Percentiles rank a stretch among this genome's conserved stretches.
phyloP scores from a whole-genome alignment of 2,888 invertebrate species.

The Acanthosepion pharaonis region DNA sequence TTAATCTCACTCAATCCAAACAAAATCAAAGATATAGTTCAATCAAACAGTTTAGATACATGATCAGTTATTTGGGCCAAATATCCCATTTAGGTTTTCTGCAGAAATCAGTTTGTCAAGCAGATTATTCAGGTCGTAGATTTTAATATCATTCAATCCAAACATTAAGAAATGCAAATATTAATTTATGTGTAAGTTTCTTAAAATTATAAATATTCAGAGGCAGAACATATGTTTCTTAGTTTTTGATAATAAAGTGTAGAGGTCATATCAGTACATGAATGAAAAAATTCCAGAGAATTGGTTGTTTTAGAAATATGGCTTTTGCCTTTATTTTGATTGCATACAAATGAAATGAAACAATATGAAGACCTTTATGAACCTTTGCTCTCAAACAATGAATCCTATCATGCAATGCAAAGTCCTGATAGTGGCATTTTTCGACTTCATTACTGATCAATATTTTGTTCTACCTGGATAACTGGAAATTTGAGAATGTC shows the following conservation, averaged over 20 bases:
- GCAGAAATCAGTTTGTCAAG: too few relatives aligned
- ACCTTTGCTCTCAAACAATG: not conserved
- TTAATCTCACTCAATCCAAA: too few relatives aligned
- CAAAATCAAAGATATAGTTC: too few relatives aligned
- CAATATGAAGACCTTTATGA: not conserved
- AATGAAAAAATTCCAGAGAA: not conserved
- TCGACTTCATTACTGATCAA: not conserved
- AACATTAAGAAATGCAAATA: too few relatives aligned
- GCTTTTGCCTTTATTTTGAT: not conserved
- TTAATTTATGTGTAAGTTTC: not conserved
- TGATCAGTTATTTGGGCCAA: too few relatives aligned
- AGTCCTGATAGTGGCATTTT: not conserved
- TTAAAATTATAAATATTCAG: not conserved
- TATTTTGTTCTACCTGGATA: not conserved
- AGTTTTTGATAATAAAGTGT: not conserved
- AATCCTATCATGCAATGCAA: not conserved
- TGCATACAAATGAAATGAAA: not conserved
- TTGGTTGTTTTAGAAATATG: not conserved
- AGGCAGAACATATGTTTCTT: not conserved
- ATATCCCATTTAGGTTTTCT: too few relatives aligned
- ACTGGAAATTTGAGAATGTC: not conserved
- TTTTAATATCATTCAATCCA: too few relatives aligned
- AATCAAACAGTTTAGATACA: too few relatives aligned
- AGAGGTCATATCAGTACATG: not conserved
- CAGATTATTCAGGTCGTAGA: too few relatives aligned